A percentile compares a stretch with the other conserved stretches of the same genome.
phyloP scores from a whole-genome alignment of 2,113 vertebrate genomes.

The Tricholaema leucomelas region DNA sequence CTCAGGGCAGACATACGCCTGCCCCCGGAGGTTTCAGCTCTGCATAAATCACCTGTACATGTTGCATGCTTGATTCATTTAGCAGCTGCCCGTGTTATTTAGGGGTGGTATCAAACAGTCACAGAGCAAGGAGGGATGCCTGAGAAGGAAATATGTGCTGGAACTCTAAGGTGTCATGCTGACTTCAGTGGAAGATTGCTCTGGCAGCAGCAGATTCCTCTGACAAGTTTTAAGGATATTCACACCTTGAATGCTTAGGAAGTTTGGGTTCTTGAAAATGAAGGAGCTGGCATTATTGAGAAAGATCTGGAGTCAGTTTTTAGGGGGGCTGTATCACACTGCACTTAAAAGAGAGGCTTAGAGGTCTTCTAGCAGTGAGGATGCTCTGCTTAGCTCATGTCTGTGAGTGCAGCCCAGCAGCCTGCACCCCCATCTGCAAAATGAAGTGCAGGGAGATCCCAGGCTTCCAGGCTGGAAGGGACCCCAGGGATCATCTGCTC shows the following conservation, averaged over 20 bases:
- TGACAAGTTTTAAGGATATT: not conserved
- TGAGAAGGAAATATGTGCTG: slow-evolving; percentile 40
- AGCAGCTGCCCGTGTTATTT: slow-evolving; percentile 37
- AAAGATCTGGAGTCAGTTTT: not conserved
- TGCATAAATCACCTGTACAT: slow-evolving; percentile 9
- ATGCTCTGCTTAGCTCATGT: not conserved
- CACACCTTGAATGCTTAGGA: not conserved
- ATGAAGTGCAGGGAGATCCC: no score
- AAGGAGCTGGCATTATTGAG: not conserved
- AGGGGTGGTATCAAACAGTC: not conserved
- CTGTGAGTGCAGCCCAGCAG: not conserved
- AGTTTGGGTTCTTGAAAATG: not conserved
- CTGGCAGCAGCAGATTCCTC: not conserved
- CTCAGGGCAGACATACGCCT: slow-evolving; percentile 2
- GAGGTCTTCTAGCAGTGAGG: not conserved
- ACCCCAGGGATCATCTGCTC: no score
- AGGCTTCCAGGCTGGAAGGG: no score
- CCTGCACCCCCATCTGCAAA: no score
- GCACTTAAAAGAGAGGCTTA: not conserved
- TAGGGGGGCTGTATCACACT: not conserved
- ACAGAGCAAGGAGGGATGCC: slow-evolving; percentile 20
- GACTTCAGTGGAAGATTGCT: slow-evolving; percentile 38
- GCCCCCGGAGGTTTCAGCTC: slow-evolving; percentile 2
- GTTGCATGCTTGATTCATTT: slow-evolving; percentile 3
- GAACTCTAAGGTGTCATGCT: slow-evolving; percentile 42